Percentiles rank a stretch among this genome's conserved stretches.
phyloP scores from a whole-genome alignment of 1,140 invertebrate genomes.

The Neodiprion fabricii region DNA sequence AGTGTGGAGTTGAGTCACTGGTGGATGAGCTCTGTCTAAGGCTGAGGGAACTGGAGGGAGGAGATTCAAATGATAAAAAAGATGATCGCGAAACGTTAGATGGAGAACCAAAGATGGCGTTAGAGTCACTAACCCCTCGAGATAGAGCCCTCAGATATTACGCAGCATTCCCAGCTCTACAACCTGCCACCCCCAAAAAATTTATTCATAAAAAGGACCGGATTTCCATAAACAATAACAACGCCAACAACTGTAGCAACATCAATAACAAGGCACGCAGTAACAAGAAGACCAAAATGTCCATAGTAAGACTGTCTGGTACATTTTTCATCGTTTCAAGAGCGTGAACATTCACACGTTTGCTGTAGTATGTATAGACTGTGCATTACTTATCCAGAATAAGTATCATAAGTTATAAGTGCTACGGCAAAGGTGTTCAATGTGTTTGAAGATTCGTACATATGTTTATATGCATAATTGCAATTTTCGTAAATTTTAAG shows the following conservation, averaged over 20 bases:
- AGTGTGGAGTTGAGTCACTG: slow-evolving; percentile 55
- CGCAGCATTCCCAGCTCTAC: slow-evolving; percentile 58
- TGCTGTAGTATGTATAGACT: too few relatives aligned
- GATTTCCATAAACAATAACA: slow-evolving; percentile 42
- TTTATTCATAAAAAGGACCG: slow-evolving; percentile 43
- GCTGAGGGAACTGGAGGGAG: slow-evolving; percentile 52
- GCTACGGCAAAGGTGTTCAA: too few relatives aligned
- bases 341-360: too few relatives aligned
- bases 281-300: slow-evolving; percentile 52
- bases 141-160: slow-evolving; percentile 57
- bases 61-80: slow-evolving; percentile 43
- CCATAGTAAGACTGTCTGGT: slow-evolving; percentile 39
- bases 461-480: too few relatives aligned
- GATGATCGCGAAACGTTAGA: slow-evolving; percentile 44
- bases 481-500: slow-evolving; percentile 21
- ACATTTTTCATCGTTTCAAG: slow-evolving; percentile 3
- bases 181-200: slow-evolving; percentile 52
- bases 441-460: too few relatives aligned
- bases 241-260: slow-evolving; percentile 30
- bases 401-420: neutral
- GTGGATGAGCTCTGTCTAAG: slow-evolving; percentile 57
- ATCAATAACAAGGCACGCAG: slow-evolving; percentile 40
- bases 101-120: slow-evolving; percentile 38
- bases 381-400: too few relatives aligned
- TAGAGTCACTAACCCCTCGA: slow-evolving; percentile 52